Evolutionary conservation across 2,797 vertebrate species (phyloP).

Genomic region (Hipposideros larvatus): DNA sequence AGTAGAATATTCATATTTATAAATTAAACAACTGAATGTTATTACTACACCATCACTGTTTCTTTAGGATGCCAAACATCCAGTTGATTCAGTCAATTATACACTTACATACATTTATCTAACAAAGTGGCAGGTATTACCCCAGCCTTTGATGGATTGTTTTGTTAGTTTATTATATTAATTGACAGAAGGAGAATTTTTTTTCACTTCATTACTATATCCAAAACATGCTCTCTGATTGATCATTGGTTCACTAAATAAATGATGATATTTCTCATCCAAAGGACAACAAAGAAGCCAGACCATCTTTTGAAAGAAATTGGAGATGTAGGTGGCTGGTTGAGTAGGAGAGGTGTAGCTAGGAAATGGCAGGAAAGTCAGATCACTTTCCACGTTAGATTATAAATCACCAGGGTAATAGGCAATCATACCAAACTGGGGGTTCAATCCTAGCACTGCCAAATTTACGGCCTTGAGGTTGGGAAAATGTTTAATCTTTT

Average conservation of each 20-base stretch:
- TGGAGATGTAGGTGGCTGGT: not conserved
- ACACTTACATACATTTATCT: not conserved
- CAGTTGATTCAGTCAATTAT: not conserved
- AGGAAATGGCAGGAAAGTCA: not conserved
- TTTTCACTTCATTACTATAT: not conserved
- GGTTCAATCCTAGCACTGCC: not conserved
- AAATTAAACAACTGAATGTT: not conserved
- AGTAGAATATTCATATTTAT: conserved; percentile 22
- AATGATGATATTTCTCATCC: not conserved
- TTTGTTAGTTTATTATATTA: conserved; percentile 1
- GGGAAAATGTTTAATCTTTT: not conserved
- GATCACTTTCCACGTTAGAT: not conserved
- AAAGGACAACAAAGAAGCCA: not conserved
- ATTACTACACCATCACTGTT: not conserved
- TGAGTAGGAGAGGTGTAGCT: not conserved
- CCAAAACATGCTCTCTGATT: not conserved
- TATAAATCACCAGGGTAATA: not conserved
- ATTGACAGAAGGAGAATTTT: not conserved
- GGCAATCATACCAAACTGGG: not conserved
- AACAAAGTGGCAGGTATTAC: not conserved
- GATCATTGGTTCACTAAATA: not conserved
- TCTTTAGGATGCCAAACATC: not conserved
- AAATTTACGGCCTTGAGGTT: not conserved
- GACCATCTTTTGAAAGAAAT: not conserved
- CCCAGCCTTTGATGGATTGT: not conserved